phyloP scores from a whole-genome alignment of 1,140 invertebrate genomes.

The Drosophila santomea region DNA sequence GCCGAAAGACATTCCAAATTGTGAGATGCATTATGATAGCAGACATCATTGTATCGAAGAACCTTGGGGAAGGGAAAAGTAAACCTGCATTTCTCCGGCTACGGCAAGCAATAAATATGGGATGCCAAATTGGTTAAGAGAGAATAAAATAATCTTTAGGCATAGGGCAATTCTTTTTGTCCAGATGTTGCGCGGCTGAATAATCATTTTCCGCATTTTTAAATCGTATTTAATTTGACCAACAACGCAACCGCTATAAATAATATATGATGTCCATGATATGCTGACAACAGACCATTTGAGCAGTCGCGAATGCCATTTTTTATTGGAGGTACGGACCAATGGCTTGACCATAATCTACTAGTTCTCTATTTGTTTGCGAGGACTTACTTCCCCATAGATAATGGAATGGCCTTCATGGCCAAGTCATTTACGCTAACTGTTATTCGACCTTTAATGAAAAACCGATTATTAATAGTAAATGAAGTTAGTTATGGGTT shows the following conservation, averaged over 20 bases:
- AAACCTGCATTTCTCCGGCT: not conserved
- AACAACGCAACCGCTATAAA: not conserved
- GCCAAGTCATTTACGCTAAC: not conserved
- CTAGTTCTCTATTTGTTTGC: not conserved
- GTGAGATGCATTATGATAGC: not conserved
- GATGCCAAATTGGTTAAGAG: not conserved
- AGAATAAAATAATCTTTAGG: not conserved
- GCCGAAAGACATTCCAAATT: not conserved
- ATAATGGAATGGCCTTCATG: not conserved
- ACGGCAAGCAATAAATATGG: not conserved
- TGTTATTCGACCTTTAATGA: not conserved
- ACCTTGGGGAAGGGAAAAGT: not conserved
- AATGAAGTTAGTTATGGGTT: no score
- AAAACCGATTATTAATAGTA: no score
- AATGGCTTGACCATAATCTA: not conserved
- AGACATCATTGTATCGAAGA: not conserved
- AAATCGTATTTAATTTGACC: not conserved
- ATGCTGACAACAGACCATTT: not conserved
- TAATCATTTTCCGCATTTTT: not conserved
- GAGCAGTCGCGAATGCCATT: not conserved
- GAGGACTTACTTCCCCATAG: not conserved
- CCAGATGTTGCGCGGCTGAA: not conserved
- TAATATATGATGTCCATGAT: not conserved
- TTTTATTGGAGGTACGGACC: not conserved
- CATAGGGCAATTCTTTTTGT: not conserved